Evolutionary conservation across 1,140 invertebrate genomes (phyloP), one percentile per base, ranked within the genome.

Genomic region (Mamestra configurata): DNA sequence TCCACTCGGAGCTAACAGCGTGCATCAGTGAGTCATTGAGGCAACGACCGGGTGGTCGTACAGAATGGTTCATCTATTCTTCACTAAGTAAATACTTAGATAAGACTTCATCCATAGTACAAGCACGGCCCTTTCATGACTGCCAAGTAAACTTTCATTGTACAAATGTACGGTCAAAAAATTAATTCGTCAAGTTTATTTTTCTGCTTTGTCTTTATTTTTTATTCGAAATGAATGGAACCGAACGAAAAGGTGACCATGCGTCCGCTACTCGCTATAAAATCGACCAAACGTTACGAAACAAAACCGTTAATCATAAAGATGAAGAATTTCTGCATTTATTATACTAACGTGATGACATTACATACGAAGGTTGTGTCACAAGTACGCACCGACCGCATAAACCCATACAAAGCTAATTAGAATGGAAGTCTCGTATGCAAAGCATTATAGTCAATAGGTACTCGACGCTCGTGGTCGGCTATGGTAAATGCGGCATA

Each of bases 21-120:
- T 81, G 82, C 84, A 85, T 84, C 43, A 81, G 78, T 92, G 89
- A 92, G 64, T 92, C 89, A 92, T 70, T 85, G 86, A 89, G 90
- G 86, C 90, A 90, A 92, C 86, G 89, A 89, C 89, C 89, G 84
- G 85, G 81, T 82, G 76, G 81, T 79, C 11, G 43, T 46, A 82
- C 77, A 78, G 27, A 83, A 85, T 59, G 18, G 24, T 73, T 66
- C 72, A 76, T 76, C 72, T 15, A 64, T 68, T 68, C 59, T 66
- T 66, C 75, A 77, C 22, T 18, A n/a, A 61, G 6, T 53, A 76
- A 27, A 7, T 61, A 61, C 11, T 7, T 46, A 61, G 15, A 1
- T 22, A 57, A n/a, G 7, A 66, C 10, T 22, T 37, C n/a, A 59
- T 59, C 31, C 70, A 31, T 55, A 55, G 27, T 11, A 13, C 31